Conservation (phyloP, 2,888 invertebrate genomes). For the Dilophus febrilis region DNA sequence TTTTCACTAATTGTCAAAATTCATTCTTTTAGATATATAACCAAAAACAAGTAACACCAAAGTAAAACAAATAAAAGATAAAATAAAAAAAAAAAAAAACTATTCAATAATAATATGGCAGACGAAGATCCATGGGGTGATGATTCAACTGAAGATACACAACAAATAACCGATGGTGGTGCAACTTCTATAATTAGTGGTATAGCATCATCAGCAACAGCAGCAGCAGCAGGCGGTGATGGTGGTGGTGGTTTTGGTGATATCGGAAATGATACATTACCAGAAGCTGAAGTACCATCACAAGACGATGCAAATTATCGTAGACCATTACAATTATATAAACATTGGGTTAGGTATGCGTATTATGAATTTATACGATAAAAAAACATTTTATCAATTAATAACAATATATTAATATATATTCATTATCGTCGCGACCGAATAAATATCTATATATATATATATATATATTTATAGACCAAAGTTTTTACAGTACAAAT, state of each 20-base stretch:
- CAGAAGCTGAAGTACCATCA: conserved; percentile 28
- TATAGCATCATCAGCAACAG: conserved; percentile 21
- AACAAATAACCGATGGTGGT: conserved; percentile 6
- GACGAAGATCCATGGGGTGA: conserved; percentile 40
- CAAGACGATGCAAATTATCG: conserved; percentile 40
- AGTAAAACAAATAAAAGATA: too few species aligned
- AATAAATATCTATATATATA: background rate
- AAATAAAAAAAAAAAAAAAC: too few species aligned
- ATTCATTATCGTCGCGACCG: background rate
- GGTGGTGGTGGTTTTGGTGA: too few species aligned
- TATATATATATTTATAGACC: conserved; percentile 37
- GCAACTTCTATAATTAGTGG: too few species aligned
- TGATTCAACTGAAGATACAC: conserved; percentile 20
- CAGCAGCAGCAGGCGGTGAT: conserved; percentile 29
- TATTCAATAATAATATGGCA: conserved; percentile 20
- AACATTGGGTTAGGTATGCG: conserved; percentile 62
- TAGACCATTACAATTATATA: conserved; percentile 49
- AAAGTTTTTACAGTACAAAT: conserved; percentile 62
- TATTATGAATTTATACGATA: too few species aligned
- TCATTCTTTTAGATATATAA: too few species aligned
- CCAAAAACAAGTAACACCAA: too few species aligned
- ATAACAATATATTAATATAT: background rate
- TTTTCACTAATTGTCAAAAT: too few species aligned
- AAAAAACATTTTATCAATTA: too few species aligned
- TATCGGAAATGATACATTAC: conserved; percentile 30